Evolutionary conservation across 2,113 vertebrate species (phyloP).

Genomic region (Centropus unirufus): DNA sequence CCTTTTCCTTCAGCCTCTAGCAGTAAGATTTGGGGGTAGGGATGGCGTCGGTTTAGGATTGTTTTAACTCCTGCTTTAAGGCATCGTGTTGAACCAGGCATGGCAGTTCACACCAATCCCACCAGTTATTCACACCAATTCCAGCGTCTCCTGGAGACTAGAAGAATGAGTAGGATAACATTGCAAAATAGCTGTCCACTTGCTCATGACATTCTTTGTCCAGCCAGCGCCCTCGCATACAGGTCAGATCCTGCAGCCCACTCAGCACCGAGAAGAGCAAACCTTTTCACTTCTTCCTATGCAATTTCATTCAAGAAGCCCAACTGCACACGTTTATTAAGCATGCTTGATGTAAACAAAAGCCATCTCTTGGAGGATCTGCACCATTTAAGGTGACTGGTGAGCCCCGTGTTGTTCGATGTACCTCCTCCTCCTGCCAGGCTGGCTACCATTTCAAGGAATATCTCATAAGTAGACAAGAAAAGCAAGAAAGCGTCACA

Average conservation of each 20-base stretch:
- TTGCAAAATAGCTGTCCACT: conserved; percentile 60
- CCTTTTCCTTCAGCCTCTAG: background rate
- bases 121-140: background rate
- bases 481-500: background rate
- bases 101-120: background rate
- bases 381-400: background rate
- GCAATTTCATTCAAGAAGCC: background rate
- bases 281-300: background rate
- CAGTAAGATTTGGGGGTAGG: background rate
- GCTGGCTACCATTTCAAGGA: background rate
- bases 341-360: background rate
- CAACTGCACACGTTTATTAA: background rate
- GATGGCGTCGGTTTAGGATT: background rate
- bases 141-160: conserved; percentile 54
- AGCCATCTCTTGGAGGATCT: background rate
- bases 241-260: conserved; percentile 10
- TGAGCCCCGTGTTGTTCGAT: background rate
- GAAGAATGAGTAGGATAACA: conserved; percentile 64
- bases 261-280: background rate
- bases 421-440: conserved; percentile 14
- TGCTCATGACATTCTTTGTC: conserved; percentile 22
- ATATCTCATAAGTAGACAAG: background rate
- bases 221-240: background rate
- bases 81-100: conserved; percentile 13
- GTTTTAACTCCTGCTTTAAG: background rate